These are phyloP conservation scores for Psilopogon haemacephalus DNA, from an alignment of 2,113 vertebrate genomes.

Conservation along the genomic window DNA sequence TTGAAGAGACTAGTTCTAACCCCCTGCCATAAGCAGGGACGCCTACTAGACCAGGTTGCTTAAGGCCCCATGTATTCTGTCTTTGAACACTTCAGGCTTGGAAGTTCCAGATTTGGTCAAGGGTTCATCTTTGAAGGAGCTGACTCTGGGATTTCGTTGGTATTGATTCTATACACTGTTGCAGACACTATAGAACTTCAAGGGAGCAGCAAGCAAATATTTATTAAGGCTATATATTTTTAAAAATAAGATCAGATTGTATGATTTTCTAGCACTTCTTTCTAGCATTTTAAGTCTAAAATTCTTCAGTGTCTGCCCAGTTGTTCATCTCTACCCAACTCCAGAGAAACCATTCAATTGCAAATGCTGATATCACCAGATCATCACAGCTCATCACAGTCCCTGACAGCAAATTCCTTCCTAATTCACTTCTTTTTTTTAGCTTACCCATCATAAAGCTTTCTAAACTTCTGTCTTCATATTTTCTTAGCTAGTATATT, in stretches of 20 bases:
- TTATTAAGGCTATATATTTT: background rate
- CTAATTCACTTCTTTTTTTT: background rate
- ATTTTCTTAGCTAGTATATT: background rate
- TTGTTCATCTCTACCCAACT: background rate
- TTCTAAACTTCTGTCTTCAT: background rate
- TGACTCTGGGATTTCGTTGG: background rate
- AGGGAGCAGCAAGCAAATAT: background rate
- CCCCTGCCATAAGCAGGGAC: no score
- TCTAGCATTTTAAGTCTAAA: background rate
- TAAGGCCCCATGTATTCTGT: no score
- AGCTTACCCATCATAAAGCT: accelerated
- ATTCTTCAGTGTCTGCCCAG: background rate
- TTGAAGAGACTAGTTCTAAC: no score
- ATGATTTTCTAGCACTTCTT: background rate
- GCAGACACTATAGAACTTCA: background rate
- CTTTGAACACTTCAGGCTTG: no score
- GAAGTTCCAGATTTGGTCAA: background rate
- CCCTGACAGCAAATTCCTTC: background rate
- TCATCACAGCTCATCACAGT: accelerated
- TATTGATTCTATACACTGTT: no score
- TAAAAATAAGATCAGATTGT: background rate
- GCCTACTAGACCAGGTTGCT: no score
- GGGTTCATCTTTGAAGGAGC: background rate
- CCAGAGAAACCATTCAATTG: background rate
- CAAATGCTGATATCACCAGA: background rate